phyloP scores from a whole-genome alignment of 1,140 invertebrate species.

The Agrilus planipennis region DNA sequence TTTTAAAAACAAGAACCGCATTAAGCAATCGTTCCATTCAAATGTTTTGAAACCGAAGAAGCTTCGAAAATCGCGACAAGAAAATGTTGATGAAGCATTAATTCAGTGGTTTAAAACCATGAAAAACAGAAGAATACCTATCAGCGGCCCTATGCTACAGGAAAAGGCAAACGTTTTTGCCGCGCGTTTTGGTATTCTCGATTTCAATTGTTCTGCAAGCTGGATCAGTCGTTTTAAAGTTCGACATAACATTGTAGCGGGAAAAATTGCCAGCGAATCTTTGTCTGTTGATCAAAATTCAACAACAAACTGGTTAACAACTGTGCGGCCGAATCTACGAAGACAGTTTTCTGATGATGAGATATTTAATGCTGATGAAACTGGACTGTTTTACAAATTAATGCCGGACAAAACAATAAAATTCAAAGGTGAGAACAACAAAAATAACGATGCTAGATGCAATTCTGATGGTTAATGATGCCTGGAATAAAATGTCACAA shows the following conservation, averaged over 20 bases:
- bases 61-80: neutral
- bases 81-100: neutral
- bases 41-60: neutral
- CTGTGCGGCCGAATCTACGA: neutral
- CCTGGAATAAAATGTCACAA: too few species aligned
- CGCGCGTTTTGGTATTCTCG: constrained; percentile 2
- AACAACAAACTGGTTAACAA: constrained; percentile 25
- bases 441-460: too few species aligned
- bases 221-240: constrained; percentile 9
- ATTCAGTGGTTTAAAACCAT: neutral
- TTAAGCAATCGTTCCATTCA: too few species aligned
- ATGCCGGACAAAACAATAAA: neutral
- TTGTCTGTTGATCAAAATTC: constrained; percentile 22
- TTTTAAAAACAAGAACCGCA: too few species aligned
- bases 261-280: constrained; percentile 10
- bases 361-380: constrained; percentile 1
- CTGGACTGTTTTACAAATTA: neutral
- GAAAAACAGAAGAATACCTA: neutral
- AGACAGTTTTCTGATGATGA: neutral
- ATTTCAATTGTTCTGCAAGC: constrained; percentile 9
- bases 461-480: too few species aligned
- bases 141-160: constrained; percentile 8
- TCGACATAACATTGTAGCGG: constrained; percentile 10
- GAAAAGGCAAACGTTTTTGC: constrained; percentile 10
- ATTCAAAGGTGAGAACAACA: too few species aligned